A percentile compares a stretch with the other conserved stretches of the same genome.
Conservation (phyloP, 1,140 invertebrate species). For the Bombus balteatus region DNA sequence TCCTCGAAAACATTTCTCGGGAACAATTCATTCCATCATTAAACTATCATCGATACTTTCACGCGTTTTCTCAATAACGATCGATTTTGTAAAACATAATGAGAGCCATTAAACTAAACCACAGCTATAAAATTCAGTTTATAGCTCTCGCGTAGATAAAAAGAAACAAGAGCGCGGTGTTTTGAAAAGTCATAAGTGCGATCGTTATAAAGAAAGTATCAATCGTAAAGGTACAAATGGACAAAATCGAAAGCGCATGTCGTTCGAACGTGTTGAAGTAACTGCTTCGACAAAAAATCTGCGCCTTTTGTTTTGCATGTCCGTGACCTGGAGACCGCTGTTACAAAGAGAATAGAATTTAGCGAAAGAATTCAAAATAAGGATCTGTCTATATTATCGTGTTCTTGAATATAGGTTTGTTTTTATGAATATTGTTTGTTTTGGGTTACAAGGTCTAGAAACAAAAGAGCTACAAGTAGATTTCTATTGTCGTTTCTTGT, state of each 20-base stretch:
- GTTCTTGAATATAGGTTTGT: too few relatives aligned
- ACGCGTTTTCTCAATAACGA: neutral
- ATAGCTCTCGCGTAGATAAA: neutral
- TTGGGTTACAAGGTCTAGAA: too few relatives aligned
- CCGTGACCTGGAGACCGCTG: too few relatives aligned
- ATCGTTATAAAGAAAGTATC: neutral
- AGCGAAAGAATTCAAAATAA: too few relatives aligned
- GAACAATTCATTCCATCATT: neutral
- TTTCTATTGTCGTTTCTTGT: too few relatives aligned
- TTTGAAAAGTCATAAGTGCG: neutral
- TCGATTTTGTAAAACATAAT: neutral
- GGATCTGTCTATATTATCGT: rapidly evolving
- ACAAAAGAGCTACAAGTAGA: too few relatives aligned
- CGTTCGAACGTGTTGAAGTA: conserved; percentile 16
- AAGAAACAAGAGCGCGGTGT: too few relatives aligned
- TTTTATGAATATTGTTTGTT: too few relatives aligned
- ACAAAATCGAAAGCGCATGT: neutral
- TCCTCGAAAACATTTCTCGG: neutral
- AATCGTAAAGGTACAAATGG: neutral
- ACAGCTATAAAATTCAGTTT: neutral
- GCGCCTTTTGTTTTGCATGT: too few relatives aligned
- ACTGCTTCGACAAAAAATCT: too few relatives aligned
- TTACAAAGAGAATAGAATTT: too few relatives aligned
- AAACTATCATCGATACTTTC: neutral
- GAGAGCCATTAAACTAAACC: neutral